phyloP scores from a whole-genome alignment of 2,888 invertebrate genomes.

The Bruchidius siliquastri region DNA sequence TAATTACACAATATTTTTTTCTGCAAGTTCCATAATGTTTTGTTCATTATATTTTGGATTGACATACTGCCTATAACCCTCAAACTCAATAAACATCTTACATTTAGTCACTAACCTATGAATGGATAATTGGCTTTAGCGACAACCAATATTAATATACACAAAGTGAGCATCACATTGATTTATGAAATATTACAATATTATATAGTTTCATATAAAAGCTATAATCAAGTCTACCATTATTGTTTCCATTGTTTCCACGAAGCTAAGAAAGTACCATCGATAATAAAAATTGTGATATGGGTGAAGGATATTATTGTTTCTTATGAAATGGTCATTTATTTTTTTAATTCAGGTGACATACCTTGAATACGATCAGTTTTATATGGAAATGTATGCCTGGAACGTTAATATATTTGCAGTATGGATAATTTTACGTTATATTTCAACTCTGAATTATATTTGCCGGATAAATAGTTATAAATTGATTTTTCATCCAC shows the following conservation, averaged over 20 bases:
- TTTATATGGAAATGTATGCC: neutral
- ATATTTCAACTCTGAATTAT: neutral
- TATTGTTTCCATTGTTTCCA: conserved; percentile 14
- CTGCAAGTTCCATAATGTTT: too few relatives aligned
- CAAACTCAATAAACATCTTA: conserved; percentile 13
- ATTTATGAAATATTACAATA: conserved; percentile 21
- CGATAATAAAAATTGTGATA: neutral
- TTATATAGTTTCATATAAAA: conserved; percentile 26
- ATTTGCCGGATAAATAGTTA: neutral
- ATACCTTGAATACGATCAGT: neutral
- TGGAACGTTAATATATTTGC: neutral
- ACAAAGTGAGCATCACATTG: conserved; percentile 29
- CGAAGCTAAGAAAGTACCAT: conserved; percentile 1
- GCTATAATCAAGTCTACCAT: conserved; percentile 24
- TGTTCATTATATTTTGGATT: too few relatives aligned
- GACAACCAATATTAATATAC: neutral
- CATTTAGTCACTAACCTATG: conserved; percentile 20
- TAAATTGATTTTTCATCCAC: neutral
- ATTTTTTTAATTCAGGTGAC: neutral
- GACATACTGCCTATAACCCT: neutral
- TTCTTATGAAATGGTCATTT: neutral
- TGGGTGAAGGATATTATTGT: neutral
- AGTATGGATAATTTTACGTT: neutral
- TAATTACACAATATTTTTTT: too few relatives aligned
- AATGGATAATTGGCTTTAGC: conserved; percentile 1